Evolutionary conservation across 2,888 invertebrate genomes (phyloP), one percentile per base, ranked within the genome.

Genomic region (Prenolepis imparis): DNA sequence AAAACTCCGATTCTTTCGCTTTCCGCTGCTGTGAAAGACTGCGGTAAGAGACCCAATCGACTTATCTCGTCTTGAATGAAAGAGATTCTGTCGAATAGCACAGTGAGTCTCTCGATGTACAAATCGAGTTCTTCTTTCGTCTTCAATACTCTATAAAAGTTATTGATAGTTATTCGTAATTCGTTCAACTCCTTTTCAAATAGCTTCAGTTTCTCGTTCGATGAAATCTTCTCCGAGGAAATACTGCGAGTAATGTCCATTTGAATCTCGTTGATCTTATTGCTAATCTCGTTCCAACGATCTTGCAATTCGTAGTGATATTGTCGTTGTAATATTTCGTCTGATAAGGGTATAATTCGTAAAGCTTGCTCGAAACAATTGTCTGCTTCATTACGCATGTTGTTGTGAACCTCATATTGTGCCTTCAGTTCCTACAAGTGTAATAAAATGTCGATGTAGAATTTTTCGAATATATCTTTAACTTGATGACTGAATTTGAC

Each of bases 391-490:
- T 96, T 96, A 75, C 97, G 96, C 70, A 98, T 96, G 88, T 97
- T 97, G 89, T 97, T 98, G 93, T 98, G 96, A 36, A 98, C 96
- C 95, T 98, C 98, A 91, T 97, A 97, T 91, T 98, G 98, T 0
- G 98, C 98, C 94, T 98, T 98, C 66, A 98, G 94, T 95, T 98
- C 98, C 96, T 96, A 90, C 0, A 1, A 24, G 39, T 18, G 12
- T 52, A 57, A 72, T 21, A 83, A 36, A 36, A 39, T 8, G 0
- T 24, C 15, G 3, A 63, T 36, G 12, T 21, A 36, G 11, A 18
- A 52, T 52, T 52, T 52, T 52, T n/a, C 0, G n/a, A 18, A 6
- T 28, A 0, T 59, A 18, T 15, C 32, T 8, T 28, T 15, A 8
- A 61, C 8, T 12, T 15, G 28, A 2, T 0, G 5, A 44, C 1